Base-by-base conservation (phyloP, 1,140 invertebrate species). In the Drosophila arawakana region DNA sequence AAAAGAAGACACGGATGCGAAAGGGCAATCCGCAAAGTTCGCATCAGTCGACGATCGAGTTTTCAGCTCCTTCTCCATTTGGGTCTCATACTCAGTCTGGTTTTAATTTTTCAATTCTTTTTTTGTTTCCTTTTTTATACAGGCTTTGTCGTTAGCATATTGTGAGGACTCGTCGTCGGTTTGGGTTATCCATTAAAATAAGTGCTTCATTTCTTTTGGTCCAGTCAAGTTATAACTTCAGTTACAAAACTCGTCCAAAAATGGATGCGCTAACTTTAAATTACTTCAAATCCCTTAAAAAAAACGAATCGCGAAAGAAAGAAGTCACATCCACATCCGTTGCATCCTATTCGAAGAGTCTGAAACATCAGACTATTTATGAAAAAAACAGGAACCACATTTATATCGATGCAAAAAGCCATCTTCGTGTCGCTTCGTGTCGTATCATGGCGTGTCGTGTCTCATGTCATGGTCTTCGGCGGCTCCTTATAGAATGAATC, bases 111-210 rank as follows among this genome's bases (percentile, higher is more conserved):
- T 30, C 21, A 5, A 10, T 21, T 34, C 37, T n/a, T 50, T 60
- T 37, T 7, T 13, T 44, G 13, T 18, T 43, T 35, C 11, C 11
- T 41, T 7, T 11, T 21, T 55, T 15, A 34, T 49, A 57, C 59
- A 63, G 37, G 58, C 62, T 21, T 67, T 70, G 44, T 65, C 43
- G 58, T 67, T 57, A 55, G 59, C 54, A 43, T 59, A 59, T 44
- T 67, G 60, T 62, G 49, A 66, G 47, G 50, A 43, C 37, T 55
- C 37, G 55, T 43, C 10, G 52, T 62, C 60, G 69, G 55, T 65
- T 85, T 81, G 71, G 78, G 81, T 69, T 80, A 73, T 81, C 81
- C 81, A 84, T 84, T 84, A 81, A 84, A 85, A 84, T 78, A 80
- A 84, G 78, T 84, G 81, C 81, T 80, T 84, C 68, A 84, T 77